Base-by-base conservation (phyloP, 2,797 vertebrate species). In the Taeniopygia guttata region DNA sequence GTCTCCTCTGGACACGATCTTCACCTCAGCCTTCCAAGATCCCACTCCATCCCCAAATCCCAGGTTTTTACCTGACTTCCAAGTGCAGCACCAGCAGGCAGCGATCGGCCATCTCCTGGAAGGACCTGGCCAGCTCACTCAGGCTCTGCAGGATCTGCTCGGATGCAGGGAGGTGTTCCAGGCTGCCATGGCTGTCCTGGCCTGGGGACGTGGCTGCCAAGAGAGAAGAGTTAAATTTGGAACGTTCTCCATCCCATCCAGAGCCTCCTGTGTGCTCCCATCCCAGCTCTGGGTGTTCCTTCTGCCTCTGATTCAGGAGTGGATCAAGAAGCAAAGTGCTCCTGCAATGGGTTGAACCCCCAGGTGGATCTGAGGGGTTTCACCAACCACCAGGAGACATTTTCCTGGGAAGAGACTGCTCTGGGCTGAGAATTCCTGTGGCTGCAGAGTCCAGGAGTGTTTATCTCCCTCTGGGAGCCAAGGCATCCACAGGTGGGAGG, bases 71-170 rank as follows among this genome's bases (percentile, higher is more conserved):
- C 99, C 99, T 99, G 98, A 99, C 99, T 97, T 99, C 99, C 98
- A 99, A 95, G 95, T 99, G 99, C 43, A 99, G 97, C 18, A 98
- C 99, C 46, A 99, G 98, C 87, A 99, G 97, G 97, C 99, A 99
- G 95, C 99, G 98, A 92, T 99, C 98, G 2, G 99, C 99, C 95
- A 99, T 99, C 72, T 99, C 99, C 93, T 99, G 99, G 95, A 99
- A 99, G 42, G 98, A 98, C 78, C 97, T 98, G 93, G 98, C 98
- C 81, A 99, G 98, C 95, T 99, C 99, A 2, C 95, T 98, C 22
- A 99, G 98, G 5, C 98, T 99, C 96, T 99, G 99, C 79, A 99
- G 97, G 96, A 99, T 99, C 97, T 99, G 99, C 67, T 99, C 99
- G 0, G 98, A 98, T 29, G 98, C 98, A 4, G 98, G 98, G 2